These are phyloP conservation scores for Adela reaumurella DNA, from an alignment of 2,888 invertebrate genomes.

Conservation along the genomic window DNA sequence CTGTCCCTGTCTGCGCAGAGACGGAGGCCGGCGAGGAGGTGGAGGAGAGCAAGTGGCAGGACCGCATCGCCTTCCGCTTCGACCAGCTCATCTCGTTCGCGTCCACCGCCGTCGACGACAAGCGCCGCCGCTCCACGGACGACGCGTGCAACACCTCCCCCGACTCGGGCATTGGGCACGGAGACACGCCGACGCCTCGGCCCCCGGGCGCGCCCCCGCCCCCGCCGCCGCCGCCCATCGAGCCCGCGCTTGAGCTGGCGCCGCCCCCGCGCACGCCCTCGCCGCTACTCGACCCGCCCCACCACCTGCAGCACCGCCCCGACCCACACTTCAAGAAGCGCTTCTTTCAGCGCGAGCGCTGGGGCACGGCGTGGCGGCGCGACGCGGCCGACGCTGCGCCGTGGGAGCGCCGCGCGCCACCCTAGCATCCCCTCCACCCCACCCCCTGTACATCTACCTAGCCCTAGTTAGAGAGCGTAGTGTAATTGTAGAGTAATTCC, in stretches of 20 bases:
- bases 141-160: conserved; percentile 82
- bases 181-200: conserved; percentile 45
- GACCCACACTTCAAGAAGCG: conserved; percentile 77
- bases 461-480: not conserved
- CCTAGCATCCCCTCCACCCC: conserved; percentile 16
- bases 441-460: not conserved
- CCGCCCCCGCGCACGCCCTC: conserved; percentile 35
- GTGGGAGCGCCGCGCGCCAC: conserved; percentile 44
- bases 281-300: conserved; percentile 34
- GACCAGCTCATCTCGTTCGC: conserved; percentile 92
- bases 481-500: conserved; percentile 13
- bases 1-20: conserved; percentile 33
- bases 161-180: conserved; percentile 80
- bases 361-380: conserved; percentile 54
- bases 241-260: conserved; percentile 40
- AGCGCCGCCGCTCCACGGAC: conserved; percentile 78
- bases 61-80: conserved; percentile 89
- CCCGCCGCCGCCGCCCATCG: conserved; percentile 52
- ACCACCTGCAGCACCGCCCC: conserved; percentile 35
- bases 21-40: conserved; percentile 64
- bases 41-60: conserved; percentile 87
- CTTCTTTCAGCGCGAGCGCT: conserved; percentile 72
- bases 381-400: conserved; percentile 32
- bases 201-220: conserved; percentile 58
- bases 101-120: conserved; percentile 85